These are phyloP conservation scores for Antedon mediterranea DNA, from an alignment of 53 echinoderm and acorn worm species.

Conservation along the genomic window DNA sequence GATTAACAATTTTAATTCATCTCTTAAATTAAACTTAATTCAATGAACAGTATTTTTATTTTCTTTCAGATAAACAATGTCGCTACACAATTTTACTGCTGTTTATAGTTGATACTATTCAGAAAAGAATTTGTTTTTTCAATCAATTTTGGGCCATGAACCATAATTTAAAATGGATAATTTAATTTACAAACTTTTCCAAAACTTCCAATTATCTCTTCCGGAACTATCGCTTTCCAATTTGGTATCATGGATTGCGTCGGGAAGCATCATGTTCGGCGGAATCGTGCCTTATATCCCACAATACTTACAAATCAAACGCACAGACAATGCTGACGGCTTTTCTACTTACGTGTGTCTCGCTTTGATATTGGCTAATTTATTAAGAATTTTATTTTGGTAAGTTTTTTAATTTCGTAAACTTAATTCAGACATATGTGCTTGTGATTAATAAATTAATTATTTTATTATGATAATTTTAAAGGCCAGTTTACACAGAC, in stretches of 20 bases:
- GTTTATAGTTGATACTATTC: neutral
- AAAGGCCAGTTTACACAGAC: no score
- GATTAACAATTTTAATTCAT: no score
- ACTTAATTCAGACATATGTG: no score
- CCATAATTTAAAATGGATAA: neutral
- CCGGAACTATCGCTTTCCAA: slow-evolving; percentile 45
- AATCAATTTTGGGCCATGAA: neutral
- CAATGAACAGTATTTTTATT: no score
- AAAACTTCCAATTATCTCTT: neutral
- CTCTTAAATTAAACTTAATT: no score
- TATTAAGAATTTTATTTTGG: slow-evolving; percentile 91
- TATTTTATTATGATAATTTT: no score
- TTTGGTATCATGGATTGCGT: slow-evolving; percentile 72
- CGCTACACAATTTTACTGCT: neutral
- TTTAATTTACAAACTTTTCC: neutral
- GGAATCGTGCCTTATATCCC: slow-evolving; percentile 94
- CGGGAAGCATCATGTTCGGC: slow-evolving; percentile 81
- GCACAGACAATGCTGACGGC: slow-evolving; percentile 87
- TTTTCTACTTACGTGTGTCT: slow-evolving; percentile 95
- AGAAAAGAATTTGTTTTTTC: no score
- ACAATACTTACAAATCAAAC: slow-evolving; percentile 75
- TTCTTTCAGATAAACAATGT: neutral
- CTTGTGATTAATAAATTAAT: no score
- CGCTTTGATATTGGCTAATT: slow-evolving; percentile 69
- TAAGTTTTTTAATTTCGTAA: slow-evolving; percentile 17